phyloP scores from a whole-genome alignment of 2,888 invertebrate species.

The Ectemnius continuus region DNA sequence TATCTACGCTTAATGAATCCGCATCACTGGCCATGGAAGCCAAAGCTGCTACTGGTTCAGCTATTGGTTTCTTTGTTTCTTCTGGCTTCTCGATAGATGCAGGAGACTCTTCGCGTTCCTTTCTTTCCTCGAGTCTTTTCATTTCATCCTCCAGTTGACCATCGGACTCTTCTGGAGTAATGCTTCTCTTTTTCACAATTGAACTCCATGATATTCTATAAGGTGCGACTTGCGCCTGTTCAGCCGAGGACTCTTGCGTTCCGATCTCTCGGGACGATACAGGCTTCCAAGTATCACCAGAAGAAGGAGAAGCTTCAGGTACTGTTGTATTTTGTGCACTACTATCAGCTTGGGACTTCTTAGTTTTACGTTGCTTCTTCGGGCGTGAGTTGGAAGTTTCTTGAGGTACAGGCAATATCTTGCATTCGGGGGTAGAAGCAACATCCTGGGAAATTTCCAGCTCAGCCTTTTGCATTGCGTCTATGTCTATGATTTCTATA shows the following conservation, averaged over 20 bases:
- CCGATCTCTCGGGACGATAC: conserved; percentile 13
- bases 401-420: conserved; percentile 56
- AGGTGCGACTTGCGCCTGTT: conserved; percentile 5
- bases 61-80: not conserved
- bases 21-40: not conserved
- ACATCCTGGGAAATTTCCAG: conserved; percentile 50
- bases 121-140: conserved; percentile 34
- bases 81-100: not conserved
- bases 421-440: conserved; percentile 60
- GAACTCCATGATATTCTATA: conserved; percentile 60
- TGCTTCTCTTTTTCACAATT: conserved; percentile 53
- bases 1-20: not conserved
- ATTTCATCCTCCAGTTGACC: conserved; percentile 31
- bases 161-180: conserved; percentile 36
- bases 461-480: conserved; percentile 69
- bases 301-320: not conserved
- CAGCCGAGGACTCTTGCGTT: not conserved
- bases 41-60: not conserved
- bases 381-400: conserved; percentile 49
- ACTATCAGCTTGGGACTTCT: conserved; percentile 46
- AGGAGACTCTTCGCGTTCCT: conserved; percentile 21
- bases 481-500: conserved; percentile 70
- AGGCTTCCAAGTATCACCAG: conserved; percentile 15
- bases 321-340: conserved; percentile 21
- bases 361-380: conserved; percentile 63